Base-by-base conservation (phyloP, 2,113 vertebrate genomes). In the Rhynchomys soricoides region DNA sequence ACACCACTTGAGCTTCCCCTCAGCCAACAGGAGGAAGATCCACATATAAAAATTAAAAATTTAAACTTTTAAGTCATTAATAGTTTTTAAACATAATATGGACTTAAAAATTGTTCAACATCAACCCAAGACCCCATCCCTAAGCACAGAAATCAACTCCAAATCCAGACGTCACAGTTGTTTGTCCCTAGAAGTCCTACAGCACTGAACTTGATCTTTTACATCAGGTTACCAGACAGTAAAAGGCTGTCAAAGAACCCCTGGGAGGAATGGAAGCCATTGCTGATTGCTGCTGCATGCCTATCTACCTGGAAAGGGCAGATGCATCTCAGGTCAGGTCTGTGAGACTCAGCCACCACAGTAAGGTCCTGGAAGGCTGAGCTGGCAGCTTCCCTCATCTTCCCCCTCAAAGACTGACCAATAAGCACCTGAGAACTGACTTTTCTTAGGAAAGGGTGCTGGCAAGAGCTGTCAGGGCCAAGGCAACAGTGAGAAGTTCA, bases 401-500 rank as follows among this genome's bases (percentile, higher is more conserved):
- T 97, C 86, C 92, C 94, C 95, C 95, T 97, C 92, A 92, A 89
- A 97, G 95, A 96, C 97, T 92, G 94, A 91, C 96, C 95, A 75
- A 89, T 93, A 88, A 97, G 96, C 94, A 97, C 97, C 97, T 93
- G 95, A 26, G 96, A 97, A 97, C 97, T 98, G 95, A 97, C 97
- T 95, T 97, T 97, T 94, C 98, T 90, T 97, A 97, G 96, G 96
- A 94, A 97, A 94, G 98, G 94, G 97, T 98, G 98, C 98, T 98
- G 98, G 98, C 97, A 98, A 98, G 97, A 98, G 97, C 98, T 98
- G 98, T 98, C 98, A 98, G 98, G 98, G 98, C 96, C 97, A 98
- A 98, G 97, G 97, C 98, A 98, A 92, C 92, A 96, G 95, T 94
- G 92, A 95, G 62, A 90, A 93, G 92, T 97, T 98, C 98, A 98